Base-by-base conservation (phyloP, 1,140 invertebrate genomes). In the Sipha flava region DNA sequence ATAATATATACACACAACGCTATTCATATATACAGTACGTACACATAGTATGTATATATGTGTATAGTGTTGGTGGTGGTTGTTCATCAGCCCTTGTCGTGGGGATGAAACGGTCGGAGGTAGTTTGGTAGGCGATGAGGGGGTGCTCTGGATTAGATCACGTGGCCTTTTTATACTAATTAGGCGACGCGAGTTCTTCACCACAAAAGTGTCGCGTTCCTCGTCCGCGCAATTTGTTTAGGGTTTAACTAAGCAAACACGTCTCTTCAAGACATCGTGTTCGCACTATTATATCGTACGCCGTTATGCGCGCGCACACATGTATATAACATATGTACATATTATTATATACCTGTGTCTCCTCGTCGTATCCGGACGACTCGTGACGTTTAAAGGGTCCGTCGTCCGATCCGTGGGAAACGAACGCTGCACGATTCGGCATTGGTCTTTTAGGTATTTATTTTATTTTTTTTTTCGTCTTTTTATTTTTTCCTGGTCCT, bases 141-240 rank as follows among this genome's bases (percentile, higher is more conserved):
- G n/a, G n/a, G 21, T 16, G 7, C 29, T 2, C 18, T 31, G 59
- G 12, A 34, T 64, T n/a, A 34, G 59, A 43, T 72, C 68, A 45
- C 45, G 45, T 72, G 43, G 45, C 45, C 68, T 72, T 68, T 21
- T 43, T 49, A 34, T 66, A 75, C 72, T 75, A 75, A 75, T 75
- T 75, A 75, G 37, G 37, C 72, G 31, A 23, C 10, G 7, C 21
- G 37, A 23, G 29, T 66, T 66, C 12, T 66, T 14, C n/a, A n/a
- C 21, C 29, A 49, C 68, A 31, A 31, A 75, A 57, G 72, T 75
- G 72, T 75, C 47, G 72, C 49, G 12, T 52, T 57, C 49, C 47
- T 12, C 40, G 31, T 75, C 49, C 45, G 31, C 31, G 31, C 72
- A 75, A 75, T 75, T 75, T 75, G 72, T 75, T 75, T 75, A 23